Conservation (phyloP, 2,113 vertebrate genomes). For the Bambusicola thoracicus region DNA sequence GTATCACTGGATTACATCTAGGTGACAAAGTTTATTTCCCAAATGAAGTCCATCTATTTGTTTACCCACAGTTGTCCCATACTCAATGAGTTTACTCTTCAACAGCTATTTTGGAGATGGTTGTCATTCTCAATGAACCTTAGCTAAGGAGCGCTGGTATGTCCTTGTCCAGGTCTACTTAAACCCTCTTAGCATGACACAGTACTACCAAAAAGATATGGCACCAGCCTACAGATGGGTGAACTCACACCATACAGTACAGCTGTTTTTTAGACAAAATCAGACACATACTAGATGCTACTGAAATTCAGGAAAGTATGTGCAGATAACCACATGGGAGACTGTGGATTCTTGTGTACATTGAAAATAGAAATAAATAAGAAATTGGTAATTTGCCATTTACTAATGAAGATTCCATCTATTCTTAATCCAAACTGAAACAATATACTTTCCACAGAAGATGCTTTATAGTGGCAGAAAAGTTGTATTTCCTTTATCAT, state of each 20-base stretch:
- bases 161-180: not conserved
- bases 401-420: not conserved
- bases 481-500: constrained; percentile 16
- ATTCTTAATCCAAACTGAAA: not conserved
- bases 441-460: not conserved
- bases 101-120: not conserved
- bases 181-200: not conserved
- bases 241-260: not conserved
- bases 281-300: not conserved
- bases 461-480: not conserved
- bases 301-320: not conserved
- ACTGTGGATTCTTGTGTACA: not conserved
- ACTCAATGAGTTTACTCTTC: not conserved
- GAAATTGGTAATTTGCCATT: constrained; percentile 1
- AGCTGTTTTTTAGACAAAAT: not conserved
- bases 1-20: not conserved
- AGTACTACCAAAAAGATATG: not conserved
- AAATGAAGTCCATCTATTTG: not conserved
- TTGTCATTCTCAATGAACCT: not conserved
- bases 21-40: not conserved
- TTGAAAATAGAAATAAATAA: not conserved
- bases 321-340: constrained; percentile 12
- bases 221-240: not conserved
- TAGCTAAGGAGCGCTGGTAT: not conserved
- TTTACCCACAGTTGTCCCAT: not conserved